These are phyloP conservation scores for Babyrousa celebensis DNA, from an alignment of 2,797 vertebrate genomes.

Conservation along the genomic window DNA sequence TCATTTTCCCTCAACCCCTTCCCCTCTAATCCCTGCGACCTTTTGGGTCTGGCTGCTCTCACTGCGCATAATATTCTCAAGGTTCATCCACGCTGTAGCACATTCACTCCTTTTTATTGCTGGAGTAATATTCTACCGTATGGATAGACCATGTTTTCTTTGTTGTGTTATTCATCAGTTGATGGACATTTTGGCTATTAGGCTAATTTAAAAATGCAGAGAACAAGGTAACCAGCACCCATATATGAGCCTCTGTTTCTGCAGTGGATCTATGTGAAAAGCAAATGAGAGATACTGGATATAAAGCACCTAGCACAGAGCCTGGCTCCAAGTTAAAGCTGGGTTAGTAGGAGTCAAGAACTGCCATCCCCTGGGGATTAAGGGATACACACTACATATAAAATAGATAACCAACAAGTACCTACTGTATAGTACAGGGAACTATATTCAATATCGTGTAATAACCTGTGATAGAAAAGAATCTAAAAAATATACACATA, in stretches of 20 bases:
- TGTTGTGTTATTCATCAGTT: neutral
- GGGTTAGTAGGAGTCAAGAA: neutral
- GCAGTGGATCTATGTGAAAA: neutral
- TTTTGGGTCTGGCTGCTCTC: neutral
- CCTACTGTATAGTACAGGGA: neutral
- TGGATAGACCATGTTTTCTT: neutral
- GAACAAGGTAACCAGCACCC: neutral
- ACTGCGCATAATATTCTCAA: neutral
- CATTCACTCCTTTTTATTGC: neutral
- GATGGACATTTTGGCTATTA: slow-evolving; percentile 38
- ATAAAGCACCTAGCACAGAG: neutral
- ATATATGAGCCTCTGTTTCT: neutral
- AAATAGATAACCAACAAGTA: neutral
- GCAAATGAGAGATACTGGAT: neutral
- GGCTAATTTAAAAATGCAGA: neutral
- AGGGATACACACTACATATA: neutral
- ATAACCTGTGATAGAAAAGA: neutral
- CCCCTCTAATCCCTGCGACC: neutral
- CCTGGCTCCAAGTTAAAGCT: neutral
- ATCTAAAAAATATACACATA: neutral
- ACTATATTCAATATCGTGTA: neutral
- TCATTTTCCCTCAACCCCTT: neutral
- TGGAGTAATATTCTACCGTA: neutral
- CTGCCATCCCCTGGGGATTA: neutral
- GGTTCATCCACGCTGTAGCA: neutral